Evolutionary conservation across 1,140 invertebrate genomes (phyloP).

Genomic region (Cryptotermes secundus): DNA sequence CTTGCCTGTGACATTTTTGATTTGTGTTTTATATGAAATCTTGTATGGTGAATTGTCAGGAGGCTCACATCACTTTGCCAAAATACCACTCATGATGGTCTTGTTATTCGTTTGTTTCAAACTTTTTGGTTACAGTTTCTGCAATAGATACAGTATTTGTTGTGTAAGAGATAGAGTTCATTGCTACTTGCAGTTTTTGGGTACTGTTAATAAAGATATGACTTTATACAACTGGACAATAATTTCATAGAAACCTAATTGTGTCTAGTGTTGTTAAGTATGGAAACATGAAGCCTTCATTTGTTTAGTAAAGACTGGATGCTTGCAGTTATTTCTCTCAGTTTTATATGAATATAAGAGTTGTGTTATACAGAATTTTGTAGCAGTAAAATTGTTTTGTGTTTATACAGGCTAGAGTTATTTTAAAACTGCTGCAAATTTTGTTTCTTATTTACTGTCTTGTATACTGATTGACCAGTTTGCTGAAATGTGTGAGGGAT

Average conservation of each 20-base stretch:
- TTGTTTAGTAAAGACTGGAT: too few species aligned
- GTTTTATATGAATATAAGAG: too few species aligned
- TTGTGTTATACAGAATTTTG: too few species aligned
- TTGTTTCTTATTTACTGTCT: too few species aligned
- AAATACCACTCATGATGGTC: background rate
- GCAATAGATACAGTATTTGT: conserved; percentile 25
- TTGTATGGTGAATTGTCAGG: background rate
- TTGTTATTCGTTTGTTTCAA: conserved; percentile 24
- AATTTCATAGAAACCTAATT: background rate
- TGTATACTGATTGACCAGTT: too few species aligned
- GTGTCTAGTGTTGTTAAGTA: background rate
- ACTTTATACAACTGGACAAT: conserved; percentile 27
- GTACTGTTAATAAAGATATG: conserved; percentile 34
- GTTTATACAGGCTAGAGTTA: too few species aligned
- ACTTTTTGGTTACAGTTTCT: conserved; percentile 5
- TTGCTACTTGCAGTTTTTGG: conserved; percentile 30
- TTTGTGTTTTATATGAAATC: conserved; percentile 14
- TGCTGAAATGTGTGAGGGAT: too few species aligned
- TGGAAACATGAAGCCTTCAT: background rate
- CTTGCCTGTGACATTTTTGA: conserved; percentile 7
- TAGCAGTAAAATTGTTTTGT: too few species aligned
- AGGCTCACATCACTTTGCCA: background rate
- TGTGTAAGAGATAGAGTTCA: conserved; percentile 4
- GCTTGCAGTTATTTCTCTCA: too few species aligned
- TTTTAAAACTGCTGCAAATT: too few species aligned